Evolutionary conservation across 1,140 invertebrate species (phyloP), one percentile per base, ranked within the genome.

Genomic region (Macrobrachium nipponense): DNA sequence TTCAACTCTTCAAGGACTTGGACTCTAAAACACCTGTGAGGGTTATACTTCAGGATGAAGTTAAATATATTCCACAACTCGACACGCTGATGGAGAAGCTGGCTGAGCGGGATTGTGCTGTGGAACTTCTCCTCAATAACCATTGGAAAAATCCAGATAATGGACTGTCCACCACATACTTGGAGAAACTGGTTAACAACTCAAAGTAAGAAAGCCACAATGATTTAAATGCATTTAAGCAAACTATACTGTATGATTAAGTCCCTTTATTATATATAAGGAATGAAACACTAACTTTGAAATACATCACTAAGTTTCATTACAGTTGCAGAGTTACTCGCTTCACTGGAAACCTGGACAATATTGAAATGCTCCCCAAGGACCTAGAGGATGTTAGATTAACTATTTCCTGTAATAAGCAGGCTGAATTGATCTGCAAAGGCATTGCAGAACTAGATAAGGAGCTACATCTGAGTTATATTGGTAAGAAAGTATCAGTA

Each of bases 31-130:
- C 59, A 58, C 62, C 73, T 2, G 75, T 85, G 11, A 15, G 58
- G 58, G 27, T 85, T 27, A 78, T 85, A n/a, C 51, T 85, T 4
- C 62, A 85, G 20, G 59, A 64, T 68, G 82, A 85, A 59, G 76
- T 85, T 15, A 43, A 23, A 12, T 70, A 68, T 27, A 66, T 78
- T 60, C 82, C 82, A 59, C 20, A 70, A 23, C 72, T 85, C 36
- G 23, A 85, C n/a, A 61, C 77, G 4, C 51, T 85, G 7, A 7
- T 85, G 15, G 61, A 78, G 1, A 14, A 58, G 8, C 60, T 85
- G 43, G 51, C 82, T 20, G 18, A 51, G 8, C 61, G 82, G 18
- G 17, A 78, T 5, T 85, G 82, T 36, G 3, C 36, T 27, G 62
- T 70, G 15, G 75, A 85, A 44, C 18, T 85, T 43, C 23, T 70